Evolutionary conservation across 1,140 invertebrate genomes (phyloP), one percentile per base, ranked within the genome.

Genomic region (Chymomyza costata): DNA sequence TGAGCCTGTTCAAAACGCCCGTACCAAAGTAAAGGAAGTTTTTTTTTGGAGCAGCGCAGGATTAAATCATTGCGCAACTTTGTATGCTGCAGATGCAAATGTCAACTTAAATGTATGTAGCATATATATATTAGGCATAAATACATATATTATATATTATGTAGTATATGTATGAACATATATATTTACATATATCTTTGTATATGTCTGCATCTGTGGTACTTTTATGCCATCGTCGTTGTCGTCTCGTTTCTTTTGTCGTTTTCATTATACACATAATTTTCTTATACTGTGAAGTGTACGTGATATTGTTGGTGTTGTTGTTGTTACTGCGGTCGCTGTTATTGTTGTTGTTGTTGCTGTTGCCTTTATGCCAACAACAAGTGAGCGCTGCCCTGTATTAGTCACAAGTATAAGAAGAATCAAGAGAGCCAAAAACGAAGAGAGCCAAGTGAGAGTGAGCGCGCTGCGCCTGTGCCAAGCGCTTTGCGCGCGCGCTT

Each of bases 341-440:
- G 21, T 3, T 5, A 8, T 25, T 55, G 34, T 46, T 55, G 49
- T 52, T 52, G 43, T 7, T 46, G 21, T 8, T 3, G 3, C 28
- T 32, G 39, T 28, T 58, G n/a, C 40, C 46, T 60, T 43, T 60
- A 62, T 51, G 53, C 37, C 25, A 31, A 49, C 14, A 46, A 54
- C 49, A 59, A 64, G 40, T 60, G 56, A 64, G 50, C 57, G 46
- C 30, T 19, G 43, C 55, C 35, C 41, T 58, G 49, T 46, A 53
- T 46, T 53, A 52, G 55, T 58, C 55, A 58, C 49, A 57, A 47
- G 32, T 44, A 45, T 8, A 44, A 61, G 37, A 52, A 65, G 59
- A 63, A 65, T 63, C 48, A 53, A 63, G 48, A 58, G 63, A 65
- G 59, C 53, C 51, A 52, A 65, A 54, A 63, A 65, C 58, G 54